phyloP scores from a whole-genome alignment of 2,888 invertebrate species.

The Eristalis arbustorum region DNA sequence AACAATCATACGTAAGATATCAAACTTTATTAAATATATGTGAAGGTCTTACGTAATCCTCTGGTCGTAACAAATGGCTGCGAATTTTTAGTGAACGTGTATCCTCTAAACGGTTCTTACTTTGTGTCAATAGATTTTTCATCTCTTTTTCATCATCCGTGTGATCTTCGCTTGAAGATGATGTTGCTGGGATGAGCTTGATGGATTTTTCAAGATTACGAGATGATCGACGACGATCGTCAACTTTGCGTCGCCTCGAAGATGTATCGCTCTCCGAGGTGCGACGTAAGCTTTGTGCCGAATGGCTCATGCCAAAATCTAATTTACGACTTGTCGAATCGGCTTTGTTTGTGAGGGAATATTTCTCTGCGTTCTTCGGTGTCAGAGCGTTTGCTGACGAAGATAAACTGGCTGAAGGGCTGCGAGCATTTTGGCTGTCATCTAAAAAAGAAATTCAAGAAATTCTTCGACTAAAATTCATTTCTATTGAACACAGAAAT shows the following conservation, averaged over 20 bases:
- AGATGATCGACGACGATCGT: slow-evolving; percentile 79
- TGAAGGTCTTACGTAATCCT: slow-evolving; percentile 79
- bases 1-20: neutral
- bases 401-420: slow-evolving; percentile 74
- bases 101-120: slow-evolving; percentile 78
- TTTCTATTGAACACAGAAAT: neutral
- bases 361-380: slow-evolving; percentile 75
- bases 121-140: slow-evolving; percentile 78
- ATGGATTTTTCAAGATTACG: slow-evolving; percentile 79
- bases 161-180: slow-evolving; percentile 79
- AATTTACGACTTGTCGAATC: slow-evolving; percentile 77
- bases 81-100: slow-evolving; percentile 79
- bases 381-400: slow-evolving; percentile 77
- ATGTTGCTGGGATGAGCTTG: slow-evolving; percentile 78
- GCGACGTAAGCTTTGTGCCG: slow-evolving; percentile 78
- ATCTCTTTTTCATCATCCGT: slow-evolving; percentile 79
- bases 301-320: slow-evolving; percentile 79
- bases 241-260: slow-evolving; percentile 77
- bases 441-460: slow-evolving; percentile 11
- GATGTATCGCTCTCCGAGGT: slow-evolving; percentile 80
- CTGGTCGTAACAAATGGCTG: slow-evolving; percentile 79
- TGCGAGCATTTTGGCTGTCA: slow-evolving; percentile 73
- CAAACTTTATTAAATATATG: neutral
- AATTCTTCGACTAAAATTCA: neutral
- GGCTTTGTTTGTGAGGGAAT: slow-evolving; percentile 54